phyloP scores from a whole-genome alignment of 2,888 invertebrate genomes.

The Eupithecia pulchellata region DNA sequence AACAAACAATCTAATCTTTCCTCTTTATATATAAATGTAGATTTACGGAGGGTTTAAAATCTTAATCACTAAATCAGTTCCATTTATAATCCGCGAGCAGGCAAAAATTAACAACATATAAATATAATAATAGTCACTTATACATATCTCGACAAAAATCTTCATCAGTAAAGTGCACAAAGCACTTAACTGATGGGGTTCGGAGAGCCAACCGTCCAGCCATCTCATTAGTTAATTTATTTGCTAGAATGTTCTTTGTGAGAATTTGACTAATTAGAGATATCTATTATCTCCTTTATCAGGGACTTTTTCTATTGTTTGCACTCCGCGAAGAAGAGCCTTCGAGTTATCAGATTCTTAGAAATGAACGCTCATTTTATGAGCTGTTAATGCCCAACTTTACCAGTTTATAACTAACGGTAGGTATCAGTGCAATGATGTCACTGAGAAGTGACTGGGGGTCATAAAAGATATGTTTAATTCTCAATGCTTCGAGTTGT shows the following conservation, averaged over 20 bases:
- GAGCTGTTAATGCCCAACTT: background rate
- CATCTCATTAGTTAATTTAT: slow-evolving; percentile 9
- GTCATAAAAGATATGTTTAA: background rate
- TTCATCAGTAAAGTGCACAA: background rate
- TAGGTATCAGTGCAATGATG: background rate
- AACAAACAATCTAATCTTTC: no score
- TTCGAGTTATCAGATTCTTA: slow-evolving; percentile 5
- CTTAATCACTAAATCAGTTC: background rate
- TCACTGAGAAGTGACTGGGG: background rate
- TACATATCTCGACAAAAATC: background rate
- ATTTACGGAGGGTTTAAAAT: background rate
- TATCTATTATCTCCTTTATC: background rate
- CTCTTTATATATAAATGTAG: no score
- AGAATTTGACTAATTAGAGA: background rate
- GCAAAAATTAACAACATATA: background rate
- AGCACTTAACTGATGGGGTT: no score
- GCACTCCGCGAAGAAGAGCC: background rate
- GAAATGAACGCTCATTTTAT: background rate
- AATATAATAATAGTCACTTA: no score
- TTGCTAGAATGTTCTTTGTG: background rate
- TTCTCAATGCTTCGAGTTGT: background rate
- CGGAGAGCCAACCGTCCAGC: background rate
- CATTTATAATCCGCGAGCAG: background rate
- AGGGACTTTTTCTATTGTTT: background rate
- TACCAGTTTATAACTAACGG: slow-evolving; percentile 3